Conservation (phyloP, 1,140 invertebrate genomes). For the Drosophila erecta region DNA sequence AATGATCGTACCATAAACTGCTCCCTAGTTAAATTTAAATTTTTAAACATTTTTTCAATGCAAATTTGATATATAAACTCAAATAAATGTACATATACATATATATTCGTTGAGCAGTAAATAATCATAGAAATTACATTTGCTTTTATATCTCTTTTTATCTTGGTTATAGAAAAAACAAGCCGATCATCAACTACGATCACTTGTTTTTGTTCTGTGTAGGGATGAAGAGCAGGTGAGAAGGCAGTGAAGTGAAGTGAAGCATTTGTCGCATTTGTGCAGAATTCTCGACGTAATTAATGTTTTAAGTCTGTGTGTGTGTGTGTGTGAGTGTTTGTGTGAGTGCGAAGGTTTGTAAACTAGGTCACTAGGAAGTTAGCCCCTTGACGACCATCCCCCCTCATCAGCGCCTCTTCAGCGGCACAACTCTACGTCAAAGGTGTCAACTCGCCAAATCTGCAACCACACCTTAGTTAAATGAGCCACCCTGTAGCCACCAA, state of each 20-base stretch:
- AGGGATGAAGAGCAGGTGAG: conserved; percentile 23
- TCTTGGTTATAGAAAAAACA: neutral
- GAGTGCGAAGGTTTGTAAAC: conserved; percentile 49
- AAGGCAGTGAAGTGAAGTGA: conserved; percentile 53
- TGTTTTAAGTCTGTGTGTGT: conserved; percentile 37
- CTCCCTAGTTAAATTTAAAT: too few species aligned
- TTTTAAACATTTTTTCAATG: neutral
- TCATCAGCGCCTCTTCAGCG: conserved; percentile 7
- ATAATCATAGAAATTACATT: too few species aligned
- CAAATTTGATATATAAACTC: neutral
- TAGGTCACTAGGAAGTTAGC: conserved; percentile 75
- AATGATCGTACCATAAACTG: too few species aligned
- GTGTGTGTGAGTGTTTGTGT: conserved; percentile 29
- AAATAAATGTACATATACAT: too few species aligned
- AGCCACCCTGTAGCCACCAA: neutral
- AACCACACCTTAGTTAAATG: conserved; percentile 35
- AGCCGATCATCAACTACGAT: neutral
- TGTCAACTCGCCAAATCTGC: conserved; percentile 51
- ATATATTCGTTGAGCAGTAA: too few species aligned
- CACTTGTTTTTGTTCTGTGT: neutral
- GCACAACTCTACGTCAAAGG: conserved; percentile 29
- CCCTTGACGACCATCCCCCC: conserved; percentile 19
- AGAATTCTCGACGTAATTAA: conserved; percentile 70
- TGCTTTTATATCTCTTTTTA: too few species aligned
- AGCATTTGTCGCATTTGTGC: conserved; percentile 52